These are phyloP conservation scores for Xenopus tropicalis DNA, from an alignment of 2,113 vertebrate genomes.

Conservation along the genomic window UCB_Xtro_10.0 CM004445.2:24509001-24509500, in stretches of 20 bases:
- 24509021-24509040: too few species aligned
- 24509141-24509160: too few species aligned
- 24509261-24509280: slow-evolving; percentile 39
- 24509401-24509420: slow-evolving; percentile 51
- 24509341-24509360: slow-evolving; percentile 48
- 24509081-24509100: too few species aligned
- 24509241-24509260: slow-evolving; percentile 42
- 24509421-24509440: slow-evolving; percentile 45
- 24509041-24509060: too few species aligned
- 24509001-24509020: too few species aligned
- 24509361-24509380: slow-evolving; percentile 53
- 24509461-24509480: slow-evolving; percentile 44
- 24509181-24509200: slow-evolving; percentile 40
- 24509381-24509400: slow-evolving; percentile 52
- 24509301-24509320: slow-evolving; percentile 43
- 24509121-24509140: too few species aligned
- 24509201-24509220: slow-evolving; percentile 38
- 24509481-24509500: slow-evolving; percentile 52
- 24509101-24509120: too few species aligned
- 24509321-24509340: slow-evolving; percentile 37
- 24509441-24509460: slow-evolving; percentile 25
- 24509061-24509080: too few species aligned
- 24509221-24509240: slow-evolving; percentile 52
- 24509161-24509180: too few species aligned
- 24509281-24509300: slow-evolving; percentile 37